These are phyloP conservation scores for Phallusia fumigata DNA, from an alignment of 23 tunicate species.

Conservation along the genomic window DNA sequence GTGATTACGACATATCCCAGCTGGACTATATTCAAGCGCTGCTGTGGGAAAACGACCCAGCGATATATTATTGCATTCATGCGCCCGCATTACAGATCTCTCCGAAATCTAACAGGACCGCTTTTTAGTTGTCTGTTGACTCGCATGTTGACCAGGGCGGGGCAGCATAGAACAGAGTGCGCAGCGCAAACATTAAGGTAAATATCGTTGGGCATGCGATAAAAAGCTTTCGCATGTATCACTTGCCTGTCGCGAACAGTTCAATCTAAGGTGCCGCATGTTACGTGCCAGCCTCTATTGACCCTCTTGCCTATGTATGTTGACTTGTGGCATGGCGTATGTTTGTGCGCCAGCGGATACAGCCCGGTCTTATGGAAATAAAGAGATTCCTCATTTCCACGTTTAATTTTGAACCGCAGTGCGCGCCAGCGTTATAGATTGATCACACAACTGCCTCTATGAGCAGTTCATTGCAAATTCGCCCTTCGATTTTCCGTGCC, in stretches of 20 bases:
- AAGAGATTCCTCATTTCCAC: not conserved
- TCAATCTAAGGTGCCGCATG: conserved; percentile 8
- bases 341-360: conserved; percentile 10
- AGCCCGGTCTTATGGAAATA: not conserved
- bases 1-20: not conserved
- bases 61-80: too few species aligned
- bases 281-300: conserved; percentile 5
- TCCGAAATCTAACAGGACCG: not conserved
- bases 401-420: not conserved
- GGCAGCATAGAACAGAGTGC: conserved; percentile 7
- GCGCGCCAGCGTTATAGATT: not conserved
- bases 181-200: not conserved
- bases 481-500: conserved; percentile 2
- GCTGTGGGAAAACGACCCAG: not conserved
- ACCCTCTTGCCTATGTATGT: conserved; percentile 2
- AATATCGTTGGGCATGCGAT: conserved; percentile 11
- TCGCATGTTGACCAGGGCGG: conserved; percentile 7
- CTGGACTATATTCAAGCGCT: not conserved
- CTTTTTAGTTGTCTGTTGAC: conserved; percentile 8
- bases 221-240: conserved; percentile 10
- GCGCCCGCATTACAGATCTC: too few species aligned
- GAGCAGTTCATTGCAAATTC: not conserved
- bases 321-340: not conserved
- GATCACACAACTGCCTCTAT: not conserved
- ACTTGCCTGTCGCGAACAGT: not conserved